Evolutionary conservation across 2,888 invertebrate genomes (phyloP).

Genomic region (Agrochola lota): DNA sequence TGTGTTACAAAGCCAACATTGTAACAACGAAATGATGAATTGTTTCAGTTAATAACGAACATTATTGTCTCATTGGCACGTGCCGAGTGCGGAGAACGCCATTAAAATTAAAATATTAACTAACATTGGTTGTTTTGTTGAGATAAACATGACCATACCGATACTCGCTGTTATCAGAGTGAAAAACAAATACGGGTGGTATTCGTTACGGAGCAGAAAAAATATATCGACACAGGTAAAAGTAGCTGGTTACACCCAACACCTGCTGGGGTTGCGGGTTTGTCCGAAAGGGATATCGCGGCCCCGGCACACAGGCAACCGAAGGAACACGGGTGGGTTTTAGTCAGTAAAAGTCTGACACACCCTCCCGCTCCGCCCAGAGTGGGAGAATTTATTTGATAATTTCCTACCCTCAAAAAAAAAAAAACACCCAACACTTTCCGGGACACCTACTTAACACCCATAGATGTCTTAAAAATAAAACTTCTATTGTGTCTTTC

Average conservation of each 20-base stretch:
- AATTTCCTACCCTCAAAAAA: too few species aligned
- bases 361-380: too few species aligned
- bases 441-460: too few species aligned
- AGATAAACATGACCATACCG: constrained; percentile 33
- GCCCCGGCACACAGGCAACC: too few species aligned
- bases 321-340: too few species aligned
- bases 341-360: too few species aligned
- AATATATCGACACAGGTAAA: not conserved
- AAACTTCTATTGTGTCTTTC: too few species aligned
- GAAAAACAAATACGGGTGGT: constrained; percentile 30
- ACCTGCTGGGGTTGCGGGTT: too few species aligned
- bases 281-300: too few species aligned
- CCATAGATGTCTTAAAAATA: too few species aligned
- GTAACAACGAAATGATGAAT: constrained; percentile 32
- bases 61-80: constrained; percentile 37
- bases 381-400: too few species aligned
- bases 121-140: constrained; percentile 19
- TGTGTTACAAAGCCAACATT: constrained; percentile 22
- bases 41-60: constrained; percentile 45
- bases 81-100: not conserved
- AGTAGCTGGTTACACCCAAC: not conserved
- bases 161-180: constrained; percentile 25
- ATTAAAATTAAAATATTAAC: constrained; percentile 48
- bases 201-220: not conserved
- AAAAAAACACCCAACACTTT: too few species aligned